phyloP scores from a whole-genome alignment of 2,888 invertebrate species.

The Ichneumoninae sp. region DNA sequence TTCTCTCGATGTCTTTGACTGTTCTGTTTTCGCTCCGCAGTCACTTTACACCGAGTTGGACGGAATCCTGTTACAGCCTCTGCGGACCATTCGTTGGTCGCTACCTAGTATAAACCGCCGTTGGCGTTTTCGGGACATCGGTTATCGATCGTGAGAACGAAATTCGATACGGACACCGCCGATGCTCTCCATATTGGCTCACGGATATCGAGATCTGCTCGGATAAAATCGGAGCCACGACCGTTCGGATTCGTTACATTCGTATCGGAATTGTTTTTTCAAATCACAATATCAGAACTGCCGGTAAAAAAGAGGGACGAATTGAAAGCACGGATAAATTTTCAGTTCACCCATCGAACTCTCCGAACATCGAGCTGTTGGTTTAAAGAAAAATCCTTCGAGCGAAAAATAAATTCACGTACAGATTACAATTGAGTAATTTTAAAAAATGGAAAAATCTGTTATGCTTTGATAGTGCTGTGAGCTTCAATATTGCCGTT shows the following conservation, averaged over 20 bases:
- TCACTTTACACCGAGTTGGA: conserved; percentile 39
- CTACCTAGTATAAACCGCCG: not conserved
- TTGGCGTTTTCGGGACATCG: conserved; percentile 5
- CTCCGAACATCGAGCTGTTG: not conserved
- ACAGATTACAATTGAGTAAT: too few species aligned
- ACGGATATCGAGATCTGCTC: conserved; percentile 22
- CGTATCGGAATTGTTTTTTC: not conserved
- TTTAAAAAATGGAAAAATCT: not conserved
- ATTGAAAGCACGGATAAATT: not conserved
- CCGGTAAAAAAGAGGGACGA: not conserved
- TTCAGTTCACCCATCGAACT: not conserved
- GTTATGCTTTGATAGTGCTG: not conserved
- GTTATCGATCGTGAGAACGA: conserved; percentile 12
- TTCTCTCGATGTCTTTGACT: not conserved
- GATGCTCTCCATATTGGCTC: not conserved
- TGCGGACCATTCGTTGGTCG: conserved; percentile 34
- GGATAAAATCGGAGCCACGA: not conserved
- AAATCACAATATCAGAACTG: not conserved
- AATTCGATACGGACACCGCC: conserved; percentile 3
- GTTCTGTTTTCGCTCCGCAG: conserved; percentile 8
- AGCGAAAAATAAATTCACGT: not conserved
- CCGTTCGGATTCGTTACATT: not conserved
- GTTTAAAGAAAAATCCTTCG: not conserved
- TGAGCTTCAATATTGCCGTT: not conserved
- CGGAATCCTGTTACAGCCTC: conserved; percentile 37